These are phyloP conservation scores for Allophyes oxyacanthae DNA, from an alignment of 2,888 invertebrate species.

Conservation along the genomic window DNA sequence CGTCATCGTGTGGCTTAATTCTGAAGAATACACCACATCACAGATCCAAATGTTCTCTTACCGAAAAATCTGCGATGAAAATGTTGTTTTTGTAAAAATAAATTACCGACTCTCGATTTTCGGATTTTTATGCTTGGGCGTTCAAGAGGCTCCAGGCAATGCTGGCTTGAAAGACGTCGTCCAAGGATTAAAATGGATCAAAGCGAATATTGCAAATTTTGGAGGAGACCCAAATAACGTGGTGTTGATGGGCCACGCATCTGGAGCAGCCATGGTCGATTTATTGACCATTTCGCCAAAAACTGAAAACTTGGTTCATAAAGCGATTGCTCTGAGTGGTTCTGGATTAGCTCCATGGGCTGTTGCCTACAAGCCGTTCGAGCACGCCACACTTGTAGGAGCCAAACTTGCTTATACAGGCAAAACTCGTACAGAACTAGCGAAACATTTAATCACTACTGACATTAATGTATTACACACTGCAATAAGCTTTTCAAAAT, in stretches of 20 bases:
- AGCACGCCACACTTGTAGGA: constrained; percentile 70
- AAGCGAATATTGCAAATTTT: constrained; percentile 86
- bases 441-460: constrained; percentile 64
- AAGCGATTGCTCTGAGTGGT: constrained; percentile 80
- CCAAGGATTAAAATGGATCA: constrained; percentile 93
- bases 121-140: constrained; percentile 91
- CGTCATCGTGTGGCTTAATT: constrained; percentile 79
- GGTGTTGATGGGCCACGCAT: constrained; percentile 94
- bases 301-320: constrained; percentile 71
- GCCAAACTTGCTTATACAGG: constrained; percentile 68
- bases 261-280: constrained; percentile 91
- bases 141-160: constrained; percentile 92
- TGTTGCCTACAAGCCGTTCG: constrained; percentile 78
- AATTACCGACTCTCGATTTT: constrained; percentile 93
- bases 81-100: constrained; percentile 91
- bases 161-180: constrained; percentile 95
- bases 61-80: constrained; percentile 90
- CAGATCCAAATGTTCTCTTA: constrained; percentile 71
- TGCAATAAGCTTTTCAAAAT: constrained; percentile 67
- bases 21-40: constrained; percentile 73
- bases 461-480: constrained; percentile 62
- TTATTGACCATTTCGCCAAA: constrained; percentile 75
- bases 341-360: constrained; percentile 82
- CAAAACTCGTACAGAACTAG: constrained; percentile 66
- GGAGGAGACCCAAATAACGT: constrained; percentile 91